A percentile compares a stretch with the other conserved stretches of the same genome.
phyloP scores from a whole-genome alignment of 2,797 vertebrate species.

The Huso huso region DNA sequence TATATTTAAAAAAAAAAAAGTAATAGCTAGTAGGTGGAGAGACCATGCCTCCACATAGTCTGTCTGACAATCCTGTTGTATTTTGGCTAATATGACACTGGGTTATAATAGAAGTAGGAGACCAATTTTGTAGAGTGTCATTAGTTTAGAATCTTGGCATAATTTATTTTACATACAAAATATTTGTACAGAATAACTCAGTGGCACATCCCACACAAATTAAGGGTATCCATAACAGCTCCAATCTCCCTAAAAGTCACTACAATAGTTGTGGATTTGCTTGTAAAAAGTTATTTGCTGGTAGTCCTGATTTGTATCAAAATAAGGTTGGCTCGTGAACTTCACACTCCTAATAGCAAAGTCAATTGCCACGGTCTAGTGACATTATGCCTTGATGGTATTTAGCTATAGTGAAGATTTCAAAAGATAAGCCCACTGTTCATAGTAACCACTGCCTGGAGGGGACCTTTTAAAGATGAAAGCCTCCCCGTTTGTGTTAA shows the following conservation, averaged over 20 bases:
- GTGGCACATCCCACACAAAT: conserved; percentile 4
- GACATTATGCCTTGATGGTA: conserved; percentile 15
- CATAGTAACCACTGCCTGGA: not conserved
- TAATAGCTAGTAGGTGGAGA: too few species aligned
- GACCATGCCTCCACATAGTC: too few species aligned
- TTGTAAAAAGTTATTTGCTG: too few species aligned
- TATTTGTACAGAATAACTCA: not conserved
- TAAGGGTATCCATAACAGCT: conserved; percentile 7
- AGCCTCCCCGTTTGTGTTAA: not conserved
- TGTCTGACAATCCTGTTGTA: conserved; percentile 7
- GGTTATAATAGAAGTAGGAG: conserved; percentile 33
- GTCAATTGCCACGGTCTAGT: conserved; percentile 19
- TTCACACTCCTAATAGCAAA: conserved; percentile 1
- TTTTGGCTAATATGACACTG: conserved; percentile 30
- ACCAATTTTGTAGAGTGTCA: conserved; percentile 37
- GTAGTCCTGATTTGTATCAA: too few species aligned
- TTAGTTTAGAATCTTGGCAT: conserved; percentile 44
- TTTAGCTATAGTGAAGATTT: not conserved
- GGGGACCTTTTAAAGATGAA: not conserved
- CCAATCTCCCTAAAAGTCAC: not conserved
- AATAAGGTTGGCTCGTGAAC: too few species aligned
- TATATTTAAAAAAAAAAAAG: too few species aligned
- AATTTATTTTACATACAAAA: conserved; percentile 37
- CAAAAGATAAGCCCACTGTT: not conserved
- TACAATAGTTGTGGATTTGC: too few species aligned